These are phyloP conservation scores for Spilarctia lutea DNA, from an alignment of 2,888 invertebrate genomes.

Conservation along the genomic window DNA sequence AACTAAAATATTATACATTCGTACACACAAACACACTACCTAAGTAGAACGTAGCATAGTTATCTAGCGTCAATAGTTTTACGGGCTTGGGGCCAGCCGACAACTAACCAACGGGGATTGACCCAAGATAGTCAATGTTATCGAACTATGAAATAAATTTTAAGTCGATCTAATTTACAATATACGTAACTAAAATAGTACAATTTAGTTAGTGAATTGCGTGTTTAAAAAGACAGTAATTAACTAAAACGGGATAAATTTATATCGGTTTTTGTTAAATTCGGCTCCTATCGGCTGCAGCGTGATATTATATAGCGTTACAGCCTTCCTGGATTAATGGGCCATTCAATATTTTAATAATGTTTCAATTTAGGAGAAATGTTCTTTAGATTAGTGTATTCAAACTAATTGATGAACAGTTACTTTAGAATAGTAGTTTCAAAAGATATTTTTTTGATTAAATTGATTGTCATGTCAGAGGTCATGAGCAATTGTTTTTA, in stretches of 20 bases:
- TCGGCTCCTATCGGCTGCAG: too few relatives aligned
- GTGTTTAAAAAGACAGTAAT: too few relatives aligned
- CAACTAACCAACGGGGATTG: background rate
- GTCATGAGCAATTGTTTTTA: background rate
- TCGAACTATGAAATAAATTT: background rate
- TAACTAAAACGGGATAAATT: too few relatives aligned
- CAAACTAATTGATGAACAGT: too few relatives aligned
- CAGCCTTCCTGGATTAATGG: too few relatives aligned
- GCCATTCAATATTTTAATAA: too few relatives aligned
- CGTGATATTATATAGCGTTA: too few relatives aligned
- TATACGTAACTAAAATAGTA: slow-evolving; percentile 12
- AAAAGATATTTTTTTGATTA: too few relatives aligned
- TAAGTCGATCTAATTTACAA: slow-evolving; percentile 15
- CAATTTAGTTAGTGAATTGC: background rate
- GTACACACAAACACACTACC: slow-evolving; percentile 46
- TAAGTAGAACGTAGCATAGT: slow-evolving; percentile 44
- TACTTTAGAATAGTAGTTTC: too few relatives aligned
- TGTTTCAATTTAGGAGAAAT: too few relatives aligned
- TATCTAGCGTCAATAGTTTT: slow-evolving; percentile 47
- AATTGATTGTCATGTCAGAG: background rate
- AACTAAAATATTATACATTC: background rate
- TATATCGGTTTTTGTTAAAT: too few relatives aligned
- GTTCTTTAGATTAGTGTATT: too few relatives aligned
- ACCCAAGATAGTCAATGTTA: background rate
- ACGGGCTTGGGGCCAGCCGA: slow-evolving; percentile 42